Base-by-base conservation (phyloP, 2,888 invertebrate species). In the Itoplectis maculator region DNA sequence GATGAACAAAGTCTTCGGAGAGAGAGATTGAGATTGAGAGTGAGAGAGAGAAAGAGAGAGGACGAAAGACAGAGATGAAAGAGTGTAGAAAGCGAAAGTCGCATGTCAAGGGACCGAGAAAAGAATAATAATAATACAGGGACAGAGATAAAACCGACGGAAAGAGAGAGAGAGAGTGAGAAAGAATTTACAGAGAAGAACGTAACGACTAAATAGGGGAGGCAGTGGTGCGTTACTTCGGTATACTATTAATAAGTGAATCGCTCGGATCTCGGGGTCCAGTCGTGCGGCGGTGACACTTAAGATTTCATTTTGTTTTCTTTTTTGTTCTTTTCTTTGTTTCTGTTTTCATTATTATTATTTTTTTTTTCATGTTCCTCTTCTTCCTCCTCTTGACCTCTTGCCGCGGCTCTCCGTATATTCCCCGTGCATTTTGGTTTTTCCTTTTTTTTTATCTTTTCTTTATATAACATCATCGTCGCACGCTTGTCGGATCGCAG, bases 161-260 rank as follows among this genome's bases (percentile, higher is more conserved):
- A 74, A 4, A n/a, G n/a, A n/a, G n/a, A n/a, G n/a, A n/a, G n/a
- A n/a, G n/a, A n/a, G n/a, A n/a, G n/a, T n/a, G n/a, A n/a, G n/a
- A n/a, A n/a, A 70, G 63, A 54, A 80, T 68, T 70, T 66, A 70
- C 51, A 61, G 54, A 70, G 49, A 78, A 84, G 63, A 86, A 85
- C 69, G 79, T 79, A 84, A 84, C 80, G 86, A 88, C 86, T 86
- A 84, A 88, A 90, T 85, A 88, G 87, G 87, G 86, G 87, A 90
- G 90, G 90, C 90, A 90, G 90, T 90, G 90, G 90, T 90, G 90
- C 89, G 89, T 90, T 90, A 88, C 88, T 89, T 89, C 85, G 88
- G 87, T 89, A 88, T 56, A 76, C 83, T 85, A 85, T 75, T 82
- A 68, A 68, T 76, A 74, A 82, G 79, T 69, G 76, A 74, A 74